phyloP scores from a whole-genome alignment of 2,888 invertebrate genomes.

The Lycia hirtaria region DNA sequence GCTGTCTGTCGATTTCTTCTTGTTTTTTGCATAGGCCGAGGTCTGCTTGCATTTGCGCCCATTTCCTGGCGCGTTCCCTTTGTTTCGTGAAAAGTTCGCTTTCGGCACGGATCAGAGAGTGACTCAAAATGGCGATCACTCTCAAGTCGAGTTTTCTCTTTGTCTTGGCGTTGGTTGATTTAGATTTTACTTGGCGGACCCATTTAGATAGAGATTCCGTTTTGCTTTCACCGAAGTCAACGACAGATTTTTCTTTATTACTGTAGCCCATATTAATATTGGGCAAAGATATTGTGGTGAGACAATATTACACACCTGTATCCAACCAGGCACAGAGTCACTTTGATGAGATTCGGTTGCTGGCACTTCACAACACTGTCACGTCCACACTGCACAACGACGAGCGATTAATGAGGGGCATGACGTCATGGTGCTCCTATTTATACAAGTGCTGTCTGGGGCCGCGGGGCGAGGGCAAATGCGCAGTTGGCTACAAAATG shows the following conservation, averaged over 20 bases:
- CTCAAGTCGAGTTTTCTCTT: slow-evolving; percentile 86
- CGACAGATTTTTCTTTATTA: slow-evolving; percentile 75
- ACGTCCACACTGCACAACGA: slow-evolving; percentile 66
- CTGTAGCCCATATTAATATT: slow-evolving; percentile 74
- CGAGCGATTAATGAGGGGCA: slow-evolving; percentile 59
- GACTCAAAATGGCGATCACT: slow-evolving; percentile 87
- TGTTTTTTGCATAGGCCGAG: slow-evolving; percentile 77
- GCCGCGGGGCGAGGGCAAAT: slow-evolving; percentile 53
- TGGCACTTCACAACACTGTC: slow-evolving; percentile 66
- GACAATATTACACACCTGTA: slow-evolving; percentile 80
- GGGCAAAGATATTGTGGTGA: slow-evolving; percentile 68
- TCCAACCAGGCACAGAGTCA: slow-evolving; percentile 74
- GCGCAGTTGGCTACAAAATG: slow-evolving; percentile 73
- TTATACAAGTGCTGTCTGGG: slow-evolving; percentile 61
- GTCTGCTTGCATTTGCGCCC: slow-evolving; percentile 84
- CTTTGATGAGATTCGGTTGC: slow-evolving; percentile 56
- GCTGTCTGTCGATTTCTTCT: slow-evolving; percentile 75
- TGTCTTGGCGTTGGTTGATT: slow-evolving; percentile 84
- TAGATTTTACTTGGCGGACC: slow-evolving; percentile 87
- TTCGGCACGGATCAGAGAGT: slow-evolving; percentile 86
- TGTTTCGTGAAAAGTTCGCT: slow-evolving; percentile 86
- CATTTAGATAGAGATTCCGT: slow-evolving; percentile 86
- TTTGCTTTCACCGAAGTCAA: slow-evolving; percentile 84
- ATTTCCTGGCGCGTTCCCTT: slow-evolving; percentile 86
- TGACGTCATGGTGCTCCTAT: slow-evolving; percentile 68